Percentiles rank a stretch among this genome's conserved stretches.
Conservation (phyloP, 2,888 invertebrate species). For the Hemicrepidius hirtus region DNA sequence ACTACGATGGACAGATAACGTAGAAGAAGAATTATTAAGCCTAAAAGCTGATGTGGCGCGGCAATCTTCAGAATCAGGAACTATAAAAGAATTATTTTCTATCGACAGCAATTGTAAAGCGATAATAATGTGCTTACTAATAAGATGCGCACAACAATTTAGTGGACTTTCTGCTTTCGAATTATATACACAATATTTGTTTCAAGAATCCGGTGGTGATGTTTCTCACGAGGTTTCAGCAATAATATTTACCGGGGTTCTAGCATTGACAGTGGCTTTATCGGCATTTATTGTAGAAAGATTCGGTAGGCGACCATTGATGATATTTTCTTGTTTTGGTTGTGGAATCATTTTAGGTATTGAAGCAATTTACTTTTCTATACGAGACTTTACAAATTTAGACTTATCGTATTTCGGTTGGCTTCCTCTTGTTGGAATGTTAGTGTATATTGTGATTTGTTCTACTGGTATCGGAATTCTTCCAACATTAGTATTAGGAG, state of each 20-base stretch:
- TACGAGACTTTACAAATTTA: constrained; percentile 51
- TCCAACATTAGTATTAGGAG: constrained; percentile 64
- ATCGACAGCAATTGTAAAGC: constrained; percentile 63
- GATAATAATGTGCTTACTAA: constrained; percentile 58
- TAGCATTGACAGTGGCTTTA: constrained; percentile 48
- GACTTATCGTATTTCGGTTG: constrained; percentile 57
- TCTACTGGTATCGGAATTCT: constrained; percentile 61
- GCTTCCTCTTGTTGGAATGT: constrained; percentile 65
- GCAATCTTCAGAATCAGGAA: constrained; percentile 63
- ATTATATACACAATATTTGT: constrained; percentile 64
- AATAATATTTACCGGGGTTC: constrained; percentile 60
- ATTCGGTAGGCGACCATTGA: constrained; percentile 62
- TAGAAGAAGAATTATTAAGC: constrained; percentile 60
- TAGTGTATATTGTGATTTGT: constrained; percentile 57
- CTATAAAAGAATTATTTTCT: constrained; percentile 61
- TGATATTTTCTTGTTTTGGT: constrained; percentile 61
- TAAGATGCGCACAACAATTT: constrained; percentile 64
- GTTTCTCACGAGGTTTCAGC: constrained; percentile 63
- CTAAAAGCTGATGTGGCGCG: constrained; percentile 62
- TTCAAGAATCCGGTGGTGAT: constrained; percentile 64
- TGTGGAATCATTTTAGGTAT: constrained; percentile 58
- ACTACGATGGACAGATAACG: constrained; percentile 61
- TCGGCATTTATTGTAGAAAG: constrained; percentile 60
- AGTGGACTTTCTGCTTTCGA: constrained; percentile 63
- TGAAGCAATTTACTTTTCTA: constrained; percentile 62